phyloP scores from a whole-genome alignment of 2,113 vertebrate genomes.

The Thermophis baileyi region DNA sequence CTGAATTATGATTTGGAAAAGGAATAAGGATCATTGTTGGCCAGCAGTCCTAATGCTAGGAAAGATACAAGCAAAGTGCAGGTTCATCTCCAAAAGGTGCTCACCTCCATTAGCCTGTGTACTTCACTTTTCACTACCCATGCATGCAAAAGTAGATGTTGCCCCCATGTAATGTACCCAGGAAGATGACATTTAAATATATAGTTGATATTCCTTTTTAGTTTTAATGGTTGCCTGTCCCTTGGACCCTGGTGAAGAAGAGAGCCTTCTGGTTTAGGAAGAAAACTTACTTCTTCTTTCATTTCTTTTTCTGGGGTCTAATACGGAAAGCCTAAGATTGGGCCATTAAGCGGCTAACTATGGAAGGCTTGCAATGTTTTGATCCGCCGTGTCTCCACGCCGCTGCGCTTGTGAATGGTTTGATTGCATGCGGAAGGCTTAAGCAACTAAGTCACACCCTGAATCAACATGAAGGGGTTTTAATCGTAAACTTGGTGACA shows the following conservation, averaged over 20 bases:
- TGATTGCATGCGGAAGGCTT: conserved; percentile 49
- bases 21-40: neutral
- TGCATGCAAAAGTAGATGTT: neutral
- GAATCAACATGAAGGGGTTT: conserved; percentile 28
- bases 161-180: neutral
- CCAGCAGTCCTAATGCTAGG: neutral
- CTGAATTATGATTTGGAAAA: neutral
- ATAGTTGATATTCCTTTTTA: neutral
- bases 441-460: conserved; percentile 41
- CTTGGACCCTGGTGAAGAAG: neutral
- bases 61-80: neutral
- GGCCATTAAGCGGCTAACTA: neutral
- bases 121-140: neutral
- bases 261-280: neutral
- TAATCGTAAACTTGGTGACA: conserved; percentile 58
- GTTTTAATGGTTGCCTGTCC: neutral
- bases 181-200: neutral
- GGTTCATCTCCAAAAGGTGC: neutral
- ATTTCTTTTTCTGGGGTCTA: neutral
- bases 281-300: neutral
- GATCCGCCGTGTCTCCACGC: conserved; percentile 9
- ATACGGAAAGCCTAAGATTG: neutral
- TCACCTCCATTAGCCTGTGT: neutral
- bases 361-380: conserved; percentile 39
- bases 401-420: conserved; percentile 41